These are phyloP conservation scores for Elymnias hypermnestra DNA, from an alignment of 1,140 invertebrate species.

Conservation along the genomic window DNA sequence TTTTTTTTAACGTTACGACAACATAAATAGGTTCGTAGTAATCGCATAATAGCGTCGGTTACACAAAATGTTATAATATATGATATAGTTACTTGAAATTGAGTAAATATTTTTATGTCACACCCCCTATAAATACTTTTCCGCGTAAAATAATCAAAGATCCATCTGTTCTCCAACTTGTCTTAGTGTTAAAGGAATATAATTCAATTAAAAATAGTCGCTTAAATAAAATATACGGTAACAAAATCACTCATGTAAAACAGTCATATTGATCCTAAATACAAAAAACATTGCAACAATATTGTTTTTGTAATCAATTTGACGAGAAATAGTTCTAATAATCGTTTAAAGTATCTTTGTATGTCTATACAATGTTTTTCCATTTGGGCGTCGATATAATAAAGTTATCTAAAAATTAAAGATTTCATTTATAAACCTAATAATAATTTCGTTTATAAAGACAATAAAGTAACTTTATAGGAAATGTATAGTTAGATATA, in stretches of 20 bases:
- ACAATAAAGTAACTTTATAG: slow-evolving; percentile 8
- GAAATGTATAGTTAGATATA: slow-evolving; percentile 11
- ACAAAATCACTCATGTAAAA: slow-evolving; percentile 1
- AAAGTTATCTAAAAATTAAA: slow-evolving; percentile 8
- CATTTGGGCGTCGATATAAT: slow-evolving; percentile 1
- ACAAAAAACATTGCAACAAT: slow-evolving; percentile 4
- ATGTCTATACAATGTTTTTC: slow-evolving; percentile 2
- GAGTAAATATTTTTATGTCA: no score
- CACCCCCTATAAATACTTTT: no score
- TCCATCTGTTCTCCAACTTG: not conserved
- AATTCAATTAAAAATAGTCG: not conserved
- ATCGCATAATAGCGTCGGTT: slow-evolving; percentile 17
- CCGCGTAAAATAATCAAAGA: not conserved
- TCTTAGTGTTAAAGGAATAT: not conserved
- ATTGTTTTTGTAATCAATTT: not conserved
- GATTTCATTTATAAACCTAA: not conserved
- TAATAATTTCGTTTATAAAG: not conserved
- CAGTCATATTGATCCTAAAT: slow-evolving; percentile 3
- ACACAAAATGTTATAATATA: slow-evolving; percentile 1
- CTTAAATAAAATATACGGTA: not conserved
- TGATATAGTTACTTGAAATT: slow-evolving; percentile 1
- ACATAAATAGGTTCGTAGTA: slow-evolving; percentile 25
- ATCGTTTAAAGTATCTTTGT: not conserved
- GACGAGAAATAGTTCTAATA: not conserved
- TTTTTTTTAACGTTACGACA: slow-evolving; percentile 22